Conservation (phyloP, 2,888 invertebrate species). For the Diaprepes abbreviatus region DNA sequence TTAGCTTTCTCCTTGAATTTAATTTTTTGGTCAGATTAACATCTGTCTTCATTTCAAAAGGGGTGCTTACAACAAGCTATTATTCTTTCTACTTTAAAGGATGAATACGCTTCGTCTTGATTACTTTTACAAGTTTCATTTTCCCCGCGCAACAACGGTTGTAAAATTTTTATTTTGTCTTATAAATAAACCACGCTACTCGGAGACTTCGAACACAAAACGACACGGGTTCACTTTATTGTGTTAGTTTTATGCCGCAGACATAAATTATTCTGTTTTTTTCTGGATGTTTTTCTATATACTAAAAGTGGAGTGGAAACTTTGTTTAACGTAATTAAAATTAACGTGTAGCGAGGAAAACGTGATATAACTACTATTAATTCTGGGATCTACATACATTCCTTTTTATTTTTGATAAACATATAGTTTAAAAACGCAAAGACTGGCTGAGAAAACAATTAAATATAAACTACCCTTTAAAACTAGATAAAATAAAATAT, state of each 20-base stretch:
- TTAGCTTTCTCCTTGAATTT: no score
- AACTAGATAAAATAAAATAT: no score
- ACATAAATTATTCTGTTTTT: constrained; percentile 4
- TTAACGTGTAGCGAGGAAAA: no score
- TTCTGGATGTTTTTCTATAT: background rate
- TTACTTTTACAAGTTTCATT: constrained; percentile 19
- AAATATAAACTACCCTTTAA: no score
- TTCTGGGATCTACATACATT: no score
- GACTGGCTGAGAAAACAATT: no score
- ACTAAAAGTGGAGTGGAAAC: background rate
- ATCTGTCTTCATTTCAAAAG: no score
- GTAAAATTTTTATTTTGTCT: constrained; percentile 12
- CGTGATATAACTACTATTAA: no score
- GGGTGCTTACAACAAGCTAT: background rate
- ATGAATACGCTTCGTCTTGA: constrained; percentile 10
- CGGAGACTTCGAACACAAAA: constrained; percentile 1
- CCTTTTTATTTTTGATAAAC: no score
- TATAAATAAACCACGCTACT: constrained; percentile 14
- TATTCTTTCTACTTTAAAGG: constrained; percentile 1
- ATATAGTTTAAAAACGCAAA: no score
- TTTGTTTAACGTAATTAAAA: no score
- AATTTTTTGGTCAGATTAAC: no score
- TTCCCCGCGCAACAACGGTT: background rate
- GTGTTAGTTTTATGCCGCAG: constrained; percentile 12
- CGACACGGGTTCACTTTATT: constrained; percentile 17